Conservation (phyloP, 2,888 invertebrate species). For the Drosophila conformis region DNA sequence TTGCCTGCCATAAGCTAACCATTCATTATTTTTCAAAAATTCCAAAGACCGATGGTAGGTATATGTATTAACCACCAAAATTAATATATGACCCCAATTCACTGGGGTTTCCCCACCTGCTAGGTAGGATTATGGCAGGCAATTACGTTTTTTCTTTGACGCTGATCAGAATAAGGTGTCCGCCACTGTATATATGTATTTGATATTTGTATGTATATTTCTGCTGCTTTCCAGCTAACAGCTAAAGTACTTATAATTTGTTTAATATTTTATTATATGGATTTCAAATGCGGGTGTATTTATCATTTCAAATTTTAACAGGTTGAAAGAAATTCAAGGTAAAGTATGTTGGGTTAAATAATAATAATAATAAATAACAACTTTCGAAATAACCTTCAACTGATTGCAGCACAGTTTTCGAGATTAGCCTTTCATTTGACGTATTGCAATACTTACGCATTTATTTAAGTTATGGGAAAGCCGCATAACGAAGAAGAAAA, state of each 20-base stretch:
- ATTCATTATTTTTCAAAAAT: too few species aligned
- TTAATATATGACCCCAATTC: too few species aligned
- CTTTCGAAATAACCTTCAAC: conserved; percentile 6
- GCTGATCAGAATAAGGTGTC: too few species aligned
- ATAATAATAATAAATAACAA: background rate
- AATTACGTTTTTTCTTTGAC: too few species aligned
- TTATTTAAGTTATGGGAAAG: conserved; percentile 15
- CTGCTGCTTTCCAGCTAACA: conserved; percentile 13
- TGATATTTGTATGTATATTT: conserved; percentile 25
- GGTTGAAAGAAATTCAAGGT: conserved; percentile 10
- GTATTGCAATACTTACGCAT: conserved; percentile 2
- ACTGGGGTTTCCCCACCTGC: too few species aligned
- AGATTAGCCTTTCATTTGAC: background rate
- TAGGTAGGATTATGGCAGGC: too few species aligned
- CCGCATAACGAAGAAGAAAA: conserved; percentile 4
- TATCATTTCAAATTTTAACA: conserved; percentile 11
- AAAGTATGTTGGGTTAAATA: background rate
- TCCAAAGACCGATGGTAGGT: too few species aligned
- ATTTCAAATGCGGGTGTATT: conserved; percentile 21
- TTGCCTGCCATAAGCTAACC: too few species aligned
- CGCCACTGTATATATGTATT: background rate
- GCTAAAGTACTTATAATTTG: background rate
- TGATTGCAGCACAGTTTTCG: conserved; percentile 10
- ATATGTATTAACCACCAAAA: too few species aligned
- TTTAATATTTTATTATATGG: conserved; percentile 18